Base-by-base conservation (phyloP, 1,140 invertebrate genomes). In the Agrypnia vestita region DNA sequence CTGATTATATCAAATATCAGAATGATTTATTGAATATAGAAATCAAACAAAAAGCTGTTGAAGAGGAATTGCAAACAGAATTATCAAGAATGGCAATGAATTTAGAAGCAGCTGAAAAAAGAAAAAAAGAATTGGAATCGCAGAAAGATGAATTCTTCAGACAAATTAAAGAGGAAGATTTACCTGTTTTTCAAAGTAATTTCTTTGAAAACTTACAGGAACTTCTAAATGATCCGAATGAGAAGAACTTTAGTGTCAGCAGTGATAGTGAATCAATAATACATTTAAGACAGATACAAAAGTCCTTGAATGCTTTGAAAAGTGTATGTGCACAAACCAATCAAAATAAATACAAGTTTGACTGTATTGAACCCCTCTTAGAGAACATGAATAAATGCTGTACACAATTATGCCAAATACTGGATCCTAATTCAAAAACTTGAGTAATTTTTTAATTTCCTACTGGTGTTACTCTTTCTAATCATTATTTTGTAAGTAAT, bases 151-250 rank as follows among this genome's bases (percentile, higher is more conserved):
- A 56, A 0, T 74, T 81, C 19, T 53, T 79, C 11, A 67, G 76
- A 11, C 73, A 76, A 61, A 46, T 80, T n/a, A 78, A 80, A 78
- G 47, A 21, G 25, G 62, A 64, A 1, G 51, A 62, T 49, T 25
- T 81, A 15, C 69, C 76, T 17, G 17, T 64, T 15, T 83, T 81
- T 72, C 6, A 79, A 64, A 81, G 62, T 64, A 73, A 83, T 74
- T 83, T 81, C 71, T 81, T 79, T 43, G 74, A 83, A 55, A 76
- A 79, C 25, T 46, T 83, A 8, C 44, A 83, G 49, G 11, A 79
- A 59, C 73, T 81, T 61, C 71, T 83, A 47, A 71, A 81, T 72
- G 78, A 74, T 25, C 79, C 79, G 17, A 76, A 47, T 47, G 64
- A 69, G 17, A 10, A 51, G 19, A 12, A 35, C 1, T 46, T 69